Evolutionary conservation across 2,888 invertebrate genomes (phyloP).

Genomic region (Atrina japonica): DNA sequence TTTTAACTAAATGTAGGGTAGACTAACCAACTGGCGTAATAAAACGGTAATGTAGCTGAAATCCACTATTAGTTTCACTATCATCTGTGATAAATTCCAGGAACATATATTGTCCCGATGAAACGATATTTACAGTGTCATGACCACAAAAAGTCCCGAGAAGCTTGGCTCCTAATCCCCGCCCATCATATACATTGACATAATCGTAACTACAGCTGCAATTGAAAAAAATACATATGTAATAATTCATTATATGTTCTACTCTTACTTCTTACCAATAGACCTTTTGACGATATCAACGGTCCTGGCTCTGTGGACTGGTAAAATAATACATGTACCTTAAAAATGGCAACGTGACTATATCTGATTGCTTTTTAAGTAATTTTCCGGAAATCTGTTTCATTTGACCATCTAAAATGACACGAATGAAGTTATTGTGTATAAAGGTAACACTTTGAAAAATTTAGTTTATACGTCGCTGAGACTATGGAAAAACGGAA

Average conservation of each 20-base stretch:
- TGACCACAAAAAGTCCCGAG: constrained; percentile 26
- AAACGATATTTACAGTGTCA: constrained; percentile 3
- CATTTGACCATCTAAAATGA: too few species aligned
- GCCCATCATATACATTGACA: constrained; percentile 31
- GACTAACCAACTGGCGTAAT: constrained; percentile 18
- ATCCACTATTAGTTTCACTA: constrained; percentile 15
- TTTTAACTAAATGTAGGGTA: too few species aligned
- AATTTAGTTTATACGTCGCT: too few species aligned
- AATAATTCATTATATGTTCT: neutral
- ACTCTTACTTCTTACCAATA: neutral
- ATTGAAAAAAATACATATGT: constrained; percentile 5
- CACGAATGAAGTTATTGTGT: too few species aligned
- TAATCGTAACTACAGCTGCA: constrained; percentile 34
- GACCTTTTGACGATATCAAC: neutral
- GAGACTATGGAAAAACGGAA: too few species aligned
- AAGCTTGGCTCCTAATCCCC: constrained; percentile 11
- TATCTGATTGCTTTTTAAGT: too few species aligned
- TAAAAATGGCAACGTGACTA: too few species aligned
- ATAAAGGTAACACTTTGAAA: too few species aligned
- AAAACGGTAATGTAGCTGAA: constrained; percentile 29
- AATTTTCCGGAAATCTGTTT: too few species aligned
- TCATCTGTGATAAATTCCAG: constrained; percentile 39
- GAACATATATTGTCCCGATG: constrained; percentile 32
- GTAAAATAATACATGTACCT: too few species aligned
- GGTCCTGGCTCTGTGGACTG: too few species aligned